Base-by-base conservation (phyloP, 2,888 invertebrate species). In the Rutpela maculata region DNA sequence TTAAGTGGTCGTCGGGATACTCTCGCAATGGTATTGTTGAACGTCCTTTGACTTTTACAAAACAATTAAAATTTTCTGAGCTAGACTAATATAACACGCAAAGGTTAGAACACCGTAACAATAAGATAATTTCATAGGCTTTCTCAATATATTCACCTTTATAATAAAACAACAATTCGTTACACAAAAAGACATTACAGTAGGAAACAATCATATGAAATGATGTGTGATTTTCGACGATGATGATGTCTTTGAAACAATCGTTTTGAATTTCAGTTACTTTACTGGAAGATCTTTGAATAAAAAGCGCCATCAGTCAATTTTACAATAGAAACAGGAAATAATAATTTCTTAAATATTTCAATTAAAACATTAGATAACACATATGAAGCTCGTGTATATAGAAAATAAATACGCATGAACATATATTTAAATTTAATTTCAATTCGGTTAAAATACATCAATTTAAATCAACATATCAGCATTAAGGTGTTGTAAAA, bases 1-100 rank as follows among this genome's bases (percentile, higher is more conserved):
- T 35, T 35, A 63, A 63, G n/a, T 38, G n/a, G 17, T 18, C 11
- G 38, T 65, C 18, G 38, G 17, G 11, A 18, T 22, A 43, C 17
- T 43, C 5, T 17, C 18, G 65, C 43, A 19, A 38, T 18, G 11
- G 19, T 65, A 38, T 65, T 65, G 65, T 35, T 38, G 50, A 19
- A 50, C 19, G 43, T 66, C 65, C 65, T 66, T 65, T 65, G 65
- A 62, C 65, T 38, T 66, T 43, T 66, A 66, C 38, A 18, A 18
- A 19, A 66, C 43, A 66, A 66, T 66, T 66, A 66, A 43, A 66
- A 50, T 11, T 59, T 59, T 22, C 43, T 43, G 65, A 19, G 65
- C 43, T 38, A 43, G 0, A 43, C 38, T 11, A 35, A 43, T 19
- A 17, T 15, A 10, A 66, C 65, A 66, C 65, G 50, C 65, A 43